phyloP scores from a whole-genome alignment of 2,888 invertebrate species.

The Cantharis flavilabris region DNA sequence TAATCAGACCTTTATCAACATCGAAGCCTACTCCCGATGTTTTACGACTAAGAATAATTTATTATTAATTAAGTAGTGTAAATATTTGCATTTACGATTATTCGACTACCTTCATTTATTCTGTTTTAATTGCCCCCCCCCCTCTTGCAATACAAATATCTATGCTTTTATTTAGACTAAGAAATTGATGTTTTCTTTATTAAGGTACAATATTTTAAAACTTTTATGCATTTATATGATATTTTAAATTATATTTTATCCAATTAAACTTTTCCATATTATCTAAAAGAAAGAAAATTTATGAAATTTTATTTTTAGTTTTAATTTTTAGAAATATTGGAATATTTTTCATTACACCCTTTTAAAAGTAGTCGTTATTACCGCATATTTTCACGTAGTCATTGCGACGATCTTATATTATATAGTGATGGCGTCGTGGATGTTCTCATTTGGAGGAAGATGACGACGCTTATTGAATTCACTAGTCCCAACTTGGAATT shows the following conservation, averaged over 20 bases:
- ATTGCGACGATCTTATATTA: conserved; percentile 23
- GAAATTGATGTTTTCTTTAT: background rate
- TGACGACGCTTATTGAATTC: conserved; percentile 49
- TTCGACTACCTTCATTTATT: background rate
- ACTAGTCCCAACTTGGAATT: conserved; percentile 45
- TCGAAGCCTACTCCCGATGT: no score
- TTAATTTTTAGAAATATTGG: background rate
- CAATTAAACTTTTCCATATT: background rate
- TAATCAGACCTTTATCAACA: no score
- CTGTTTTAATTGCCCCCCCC: background rate
- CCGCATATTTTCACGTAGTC: conserved; percentile 46
- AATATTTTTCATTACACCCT: conserved; percentile 21
- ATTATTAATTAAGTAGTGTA: no score
- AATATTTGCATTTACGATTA: background rate
- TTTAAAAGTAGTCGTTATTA: conserved; percentile 32
- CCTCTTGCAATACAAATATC: background rate
- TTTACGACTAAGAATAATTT: no score
- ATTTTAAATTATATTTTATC: no score
- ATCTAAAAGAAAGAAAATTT: background rate
- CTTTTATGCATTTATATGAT: no score
- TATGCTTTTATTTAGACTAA: no score
- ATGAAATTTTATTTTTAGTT: background rate
- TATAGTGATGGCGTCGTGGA: conserved; percentile 33
- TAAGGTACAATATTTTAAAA: no score
- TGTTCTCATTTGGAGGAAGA: conserved; percentile 37